Conservation (phyloP, 2,113 vertebrate genomes). For the Gobiocypris rarus region DNA sequence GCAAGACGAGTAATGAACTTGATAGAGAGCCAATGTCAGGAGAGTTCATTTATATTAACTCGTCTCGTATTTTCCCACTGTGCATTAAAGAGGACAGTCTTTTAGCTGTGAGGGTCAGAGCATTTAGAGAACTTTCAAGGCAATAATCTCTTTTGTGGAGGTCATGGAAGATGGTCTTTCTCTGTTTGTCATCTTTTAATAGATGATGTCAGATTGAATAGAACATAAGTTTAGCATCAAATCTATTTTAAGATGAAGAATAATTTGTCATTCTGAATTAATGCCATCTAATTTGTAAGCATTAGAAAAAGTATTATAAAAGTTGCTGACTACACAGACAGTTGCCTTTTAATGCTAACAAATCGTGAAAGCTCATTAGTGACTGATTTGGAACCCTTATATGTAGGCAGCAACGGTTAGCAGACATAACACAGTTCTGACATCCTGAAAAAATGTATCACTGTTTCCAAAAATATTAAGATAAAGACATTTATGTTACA, state of each 20-base stretch:
- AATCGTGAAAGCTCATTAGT: neutral
- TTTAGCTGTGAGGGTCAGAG: constrained; percentile 2
- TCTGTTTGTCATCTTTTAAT: neutral
- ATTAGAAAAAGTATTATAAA: neutral
- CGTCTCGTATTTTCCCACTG: neutral
- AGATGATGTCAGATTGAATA: neutral
- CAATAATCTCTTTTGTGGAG: neutral
- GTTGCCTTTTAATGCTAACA: neutral
- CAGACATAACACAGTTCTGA: neutral
- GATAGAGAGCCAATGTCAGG: neutral
- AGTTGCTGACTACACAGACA: neutral
- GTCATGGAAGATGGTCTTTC: neutral
- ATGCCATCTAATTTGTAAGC: neutral
- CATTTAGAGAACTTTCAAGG: neutral
- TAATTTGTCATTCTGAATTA: neutral
- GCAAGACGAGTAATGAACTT: neutral
- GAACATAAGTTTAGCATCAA: neutral
- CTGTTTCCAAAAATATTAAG: no score
- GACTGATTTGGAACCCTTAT: neutral
- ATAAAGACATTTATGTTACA: no score
- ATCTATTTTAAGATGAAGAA: neutral
- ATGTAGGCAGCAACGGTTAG: neutral
- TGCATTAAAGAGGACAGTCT: neutral
- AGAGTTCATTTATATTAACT: neutral
- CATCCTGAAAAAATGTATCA: no score